These are phyloP conservation scores for Tanypteryx hageni DNA, from an alignment of 2,888 invertebrate genomes.

Conservation along the genomic window DNA sequence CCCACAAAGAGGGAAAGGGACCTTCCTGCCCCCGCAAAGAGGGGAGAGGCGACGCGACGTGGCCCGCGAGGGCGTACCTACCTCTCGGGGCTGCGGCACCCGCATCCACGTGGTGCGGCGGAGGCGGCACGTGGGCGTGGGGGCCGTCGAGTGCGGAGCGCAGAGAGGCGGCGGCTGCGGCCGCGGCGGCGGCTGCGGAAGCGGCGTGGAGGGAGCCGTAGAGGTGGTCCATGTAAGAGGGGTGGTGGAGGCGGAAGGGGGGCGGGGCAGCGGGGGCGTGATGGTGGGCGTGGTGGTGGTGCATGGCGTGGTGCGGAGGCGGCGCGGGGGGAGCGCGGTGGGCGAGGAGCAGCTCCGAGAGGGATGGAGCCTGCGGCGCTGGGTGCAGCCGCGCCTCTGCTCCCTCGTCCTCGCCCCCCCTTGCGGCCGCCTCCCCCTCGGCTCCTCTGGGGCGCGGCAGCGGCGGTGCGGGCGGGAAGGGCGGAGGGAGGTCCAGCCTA, in stretches of 20 bases:
- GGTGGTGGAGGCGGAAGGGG: constrained; percentile 84
- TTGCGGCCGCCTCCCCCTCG: constrained; percentile 67
- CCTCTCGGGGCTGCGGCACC: constrained; percentile 79
- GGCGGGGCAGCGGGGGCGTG: constrained; percentile 73
- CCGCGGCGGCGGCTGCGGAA: constrained; percentile 81
- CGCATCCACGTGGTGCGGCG: constrained; percentile 81
- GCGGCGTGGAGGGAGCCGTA: constrained; percentile 84
- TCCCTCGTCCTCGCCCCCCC: constrained; percentile 47
- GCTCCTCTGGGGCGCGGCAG: constrained; percentile 68
- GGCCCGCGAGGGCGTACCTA: constrained; percentile 73
- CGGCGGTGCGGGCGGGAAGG: constrained; percentile 68
- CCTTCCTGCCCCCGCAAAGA: too few species aligned
- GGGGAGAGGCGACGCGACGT: too few species aligned
- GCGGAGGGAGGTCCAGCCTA: constrained; percentile 44
- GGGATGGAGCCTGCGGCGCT: background rate
- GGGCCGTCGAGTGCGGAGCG: constrained; percentile 81
- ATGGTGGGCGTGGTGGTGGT: constrained; percentile 41
- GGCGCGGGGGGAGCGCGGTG: constrained; percentile 65
- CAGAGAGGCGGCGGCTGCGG: constrained; percentile 80
- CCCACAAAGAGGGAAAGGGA: too few species aligned
- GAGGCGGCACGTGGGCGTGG: constrained; percentile 74
- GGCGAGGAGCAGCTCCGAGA: constrained; percentile 43
- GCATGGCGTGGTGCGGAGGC: constrained; percentile 23
- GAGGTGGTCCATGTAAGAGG: constrained; percentile 86
- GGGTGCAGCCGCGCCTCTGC: constrained; percentile 1